Percentiles rank a stretch among this genome's conserved stretches.
Conservation (phyloP, 1,140 invertebrate species). For the Scaptomyza pallida region DNA sequence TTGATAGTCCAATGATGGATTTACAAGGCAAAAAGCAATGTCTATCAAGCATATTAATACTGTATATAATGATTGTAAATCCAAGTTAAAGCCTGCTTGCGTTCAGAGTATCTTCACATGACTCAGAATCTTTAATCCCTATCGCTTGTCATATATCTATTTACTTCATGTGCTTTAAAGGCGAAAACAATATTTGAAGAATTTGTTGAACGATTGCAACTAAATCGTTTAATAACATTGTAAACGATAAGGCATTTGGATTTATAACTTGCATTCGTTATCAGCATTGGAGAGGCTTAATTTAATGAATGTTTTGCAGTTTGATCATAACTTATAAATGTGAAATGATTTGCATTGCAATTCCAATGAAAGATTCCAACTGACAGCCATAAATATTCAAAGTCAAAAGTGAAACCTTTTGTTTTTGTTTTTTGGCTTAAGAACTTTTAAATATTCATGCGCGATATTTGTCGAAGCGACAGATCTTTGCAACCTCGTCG, state of each 20-base stretch:
- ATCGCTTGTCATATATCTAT: conserved; percentile 25
- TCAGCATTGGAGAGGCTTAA: background rate
- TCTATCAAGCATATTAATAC: conserved; percentile 32
- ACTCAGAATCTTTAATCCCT: conserved; percentile 37
- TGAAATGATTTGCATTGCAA: conserved; percentile 42
- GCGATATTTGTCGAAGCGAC: conserved; percentile 79
- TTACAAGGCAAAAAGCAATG: conserved; percentile 47
- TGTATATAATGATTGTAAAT: conserved; percentile 28
- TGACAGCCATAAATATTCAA: conserved; percentile 55
- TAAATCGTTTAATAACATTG: conserved; percentile 21
- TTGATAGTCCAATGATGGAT: conserved; percentile 72
- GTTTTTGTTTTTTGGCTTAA: conserved; percentile 42
- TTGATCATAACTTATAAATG: conserved; percentile 21
- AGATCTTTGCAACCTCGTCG: conserved; percentile 56
- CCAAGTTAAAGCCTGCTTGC: conserved; percentile 19
- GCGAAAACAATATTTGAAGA: conserved; percentile 29
- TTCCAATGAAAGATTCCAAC: conserved; percentile 39
- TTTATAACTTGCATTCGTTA: conserved; percentile 36
- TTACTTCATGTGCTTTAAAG: conserved; percentile 7
- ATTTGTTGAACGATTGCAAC: conserved; percentile 58
- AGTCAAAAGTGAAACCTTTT: conserved; percentile 46
- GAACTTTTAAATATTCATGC: conserved; percentile 77
- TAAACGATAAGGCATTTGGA: conserved; percentile 49
- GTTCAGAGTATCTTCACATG: too few relatives aligned
- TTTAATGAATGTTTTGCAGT: conserved; percentile 13